Conservation (phyloP, 2,888 invertebrate genomes). For the Platycheirus rosarum region DNA sequence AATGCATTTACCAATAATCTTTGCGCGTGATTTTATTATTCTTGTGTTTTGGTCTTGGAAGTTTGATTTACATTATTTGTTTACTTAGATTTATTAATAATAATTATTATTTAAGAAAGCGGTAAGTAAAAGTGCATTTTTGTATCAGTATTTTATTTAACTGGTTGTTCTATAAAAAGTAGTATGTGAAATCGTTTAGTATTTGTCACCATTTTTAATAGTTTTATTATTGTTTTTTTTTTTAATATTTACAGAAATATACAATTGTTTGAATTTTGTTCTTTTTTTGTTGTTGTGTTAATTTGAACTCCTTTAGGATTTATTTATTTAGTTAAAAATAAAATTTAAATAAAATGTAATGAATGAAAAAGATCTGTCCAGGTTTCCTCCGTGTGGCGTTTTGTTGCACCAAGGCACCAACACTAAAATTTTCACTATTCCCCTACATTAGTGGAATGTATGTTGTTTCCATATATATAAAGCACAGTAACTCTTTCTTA, state of each 20-base stretch:
- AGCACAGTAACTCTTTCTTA: no score
- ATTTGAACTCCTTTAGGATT: constrained; percentile 59
- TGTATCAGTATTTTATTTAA: constrained; percentile 39
- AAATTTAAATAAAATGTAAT: not conserved
- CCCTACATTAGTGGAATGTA: no score
- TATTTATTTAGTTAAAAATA: not conserved
- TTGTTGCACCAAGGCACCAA: no score
- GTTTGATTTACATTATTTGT: constrained; percentile 52
- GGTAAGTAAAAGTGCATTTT: constrained; percentile 52
- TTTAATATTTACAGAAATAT: constrained; percentile 70
- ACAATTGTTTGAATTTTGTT: constrained; percentile 37
- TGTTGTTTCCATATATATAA: no score
- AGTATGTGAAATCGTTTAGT: constrained; percentile 71
- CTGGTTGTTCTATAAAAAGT: constrained; percentile 63
- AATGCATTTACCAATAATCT: constrained; percentile 62
- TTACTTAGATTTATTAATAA: constrained; percentile 1
- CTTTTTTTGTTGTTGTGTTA: not conserved
- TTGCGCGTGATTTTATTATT: constrained; percentile 36
- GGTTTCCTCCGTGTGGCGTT: no score
- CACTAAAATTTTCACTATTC: no score
- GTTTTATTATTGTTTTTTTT: constrained; percentile 45
- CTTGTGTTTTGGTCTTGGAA: constrained; percentile 62
- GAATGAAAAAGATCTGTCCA: no score
- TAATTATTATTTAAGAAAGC: constrained; percentile 49
- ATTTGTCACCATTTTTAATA: constrained; percentile 65